These are phyloP conservation scores for Bursaphelenchus okinawaensis DNA, from an alignment of 2,888 invertebrate genomes.

Conservation along the genomic window DNA sequence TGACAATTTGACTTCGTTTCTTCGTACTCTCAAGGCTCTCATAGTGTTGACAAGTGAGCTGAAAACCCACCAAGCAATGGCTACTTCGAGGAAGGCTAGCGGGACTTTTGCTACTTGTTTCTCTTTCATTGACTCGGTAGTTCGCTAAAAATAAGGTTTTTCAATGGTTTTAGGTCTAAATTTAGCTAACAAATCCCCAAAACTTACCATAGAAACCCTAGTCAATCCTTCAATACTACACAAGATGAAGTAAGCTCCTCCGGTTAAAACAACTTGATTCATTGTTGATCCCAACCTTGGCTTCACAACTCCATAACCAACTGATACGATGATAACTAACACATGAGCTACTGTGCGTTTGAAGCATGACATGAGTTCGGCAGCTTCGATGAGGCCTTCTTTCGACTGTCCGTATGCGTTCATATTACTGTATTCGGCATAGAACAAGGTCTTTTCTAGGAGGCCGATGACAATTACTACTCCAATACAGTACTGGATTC, in stretches of 20 bases:
- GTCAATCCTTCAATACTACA: constrained; percentile 81
- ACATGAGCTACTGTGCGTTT: constrained; percentile 85
- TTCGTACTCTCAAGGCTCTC: constrained; percentile 75
- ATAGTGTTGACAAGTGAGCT: constrained; percentile 76
- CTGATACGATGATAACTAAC: constrained; percentile 85
- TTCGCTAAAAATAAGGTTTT: constrained; percentile 29
- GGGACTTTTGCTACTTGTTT: constrained; percentile 76
- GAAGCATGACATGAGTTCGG: constrained; percentile 83
- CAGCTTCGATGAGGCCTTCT: constrained; percentile 63
- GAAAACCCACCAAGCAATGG: constrained; percentile 73
- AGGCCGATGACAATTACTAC: constrained; percentile 60
- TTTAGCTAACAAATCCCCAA: no score
- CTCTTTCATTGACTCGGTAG: constrained; percentile 64
- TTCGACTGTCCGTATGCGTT: constrained; percentile 66
- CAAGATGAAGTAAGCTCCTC: constrained; percentile 75
- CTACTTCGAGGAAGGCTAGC: constrained; percentile 72
- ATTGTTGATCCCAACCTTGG: constrained; percentile 81
- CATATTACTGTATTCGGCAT: constrained; percentile 77
- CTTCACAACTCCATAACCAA: constrained; percentile 91
- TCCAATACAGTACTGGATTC: constrained; percentile 90
- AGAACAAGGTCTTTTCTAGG: constrained; percentile 74
- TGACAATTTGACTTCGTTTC: constrained; percentile 77
- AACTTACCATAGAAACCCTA: constrained; percentile 65
- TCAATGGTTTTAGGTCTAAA: no score
- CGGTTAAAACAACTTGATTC: constrained; percentile 79